Evolutionary conservation across 2,888 invertebrate species (phyloP), one percentile per base, ranked within the genome.

Genomic region (Machimus rusticus): DNA sequence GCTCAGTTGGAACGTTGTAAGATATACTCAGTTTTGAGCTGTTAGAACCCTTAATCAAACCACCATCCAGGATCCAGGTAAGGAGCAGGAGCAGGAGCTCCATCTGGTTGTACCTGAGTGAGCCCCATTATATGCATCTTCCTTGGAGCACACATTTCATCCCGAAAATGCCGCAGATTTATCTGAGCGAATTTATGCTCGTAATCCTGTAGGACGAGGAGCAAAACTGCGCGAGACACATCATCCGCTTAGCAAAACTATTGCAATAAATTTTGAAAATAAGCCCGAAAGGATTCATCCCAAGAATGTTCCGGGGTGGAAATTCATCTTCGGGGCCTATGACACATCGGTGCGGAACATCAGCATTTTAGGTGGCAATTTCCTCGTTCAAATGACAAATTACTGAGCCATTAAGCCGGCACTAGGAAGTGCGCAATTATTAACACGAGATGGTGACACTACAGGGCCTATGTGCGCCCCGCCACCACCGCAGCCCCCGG

Each of bases 351-450:
- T 84, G 84, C 39, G 84, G 66, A 84, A 74, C 74, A 84, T 84
- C 84, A 84, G 28, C 84, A 74, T 84, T 84, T 84, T 84, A 84
- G 84, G 66, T 84, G 84, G 84, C 84, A 84, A 84, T 84, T 84
- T 84, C 84, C 84, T 84, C 84, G 84, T 84, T 84, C 84, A 84
- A 84, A 84, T 84, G 84, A 84, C 84, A 84, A 84, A 84, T 84
- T 84, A 84, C 84, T 66, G 84, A 57, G 84, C 84, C 84, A 84
- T 84, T 84, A 84, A 84, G 74, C 74, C 84, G 39, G 51, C 84
- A 84, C 84, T 84, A 84, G 84, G 84, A 84, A 84, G 84, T 84
- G 84, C 51, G 84, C 84, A 84, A 84, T 84, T 84, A 84, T 84
- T 84, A 84, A 84, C 84, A 84, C 84, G 84, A 66, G 39, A 57